Percentiles rank a stretch among this genome's conserved stretches.
Evolutionary conservation across 1,140 invertebrate species (phyloP).

Genomic region (Euglossa dilemma): DNA sequence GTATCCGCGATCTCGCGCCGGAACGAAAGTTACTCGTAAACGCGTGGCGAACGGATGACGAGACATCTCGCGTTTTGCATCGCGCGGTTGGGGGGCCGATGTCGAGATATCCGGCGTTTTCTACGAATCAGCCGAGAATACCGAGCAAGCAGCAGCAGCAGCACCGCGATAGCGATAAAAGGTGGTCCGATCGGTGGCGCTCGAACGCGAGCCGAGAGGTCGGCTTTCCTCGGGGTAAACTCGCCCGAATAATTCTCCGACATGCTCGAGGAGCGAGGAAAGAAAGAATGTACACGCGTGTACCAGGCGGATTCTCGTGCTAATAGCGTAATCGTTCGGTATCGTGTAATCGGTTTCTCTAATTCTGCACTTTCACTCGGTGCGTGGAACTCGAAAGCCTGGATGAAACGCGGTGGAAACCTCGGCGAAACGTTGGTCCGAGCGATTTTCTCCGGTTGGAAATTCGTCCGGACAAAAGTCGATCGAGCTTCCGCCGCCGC

Average conservation of each 20-base stretch:
- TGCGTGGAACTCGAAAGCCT: background rate
- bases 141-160: no score
- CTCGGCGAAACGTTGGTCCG: background rate
- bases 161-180: no score
- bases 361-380: constrained; percentile 30
- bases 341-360: constrained; percentile 32
- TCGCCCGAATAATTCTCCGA: background rate
- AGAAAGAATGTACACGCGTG: background rate
- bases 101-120: no score
- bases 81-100: no score
- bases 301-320: background rate
- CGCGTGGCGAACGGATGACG: no score
- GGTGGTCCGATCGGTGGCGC: no score
- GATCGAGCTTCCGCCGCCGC: constrained; percentile 3
- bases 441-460: background rate
- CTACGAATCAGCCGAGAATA: no score
- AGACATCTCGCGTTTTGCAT: no score
- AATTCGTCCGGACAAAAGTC: constrained; percentile 12
- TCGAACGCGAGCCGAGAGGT: no score
- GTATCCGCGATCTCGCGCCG: background rate
- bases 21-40: no score
- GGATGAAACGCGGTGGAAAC: background rate
- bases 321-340: constrained; percentile 21
- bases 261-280: background rate
- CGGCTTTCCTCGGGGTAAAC: no score